Evolutionary conservation across 2,888 invertebrate genomes (phyloP), one percentile per base, ranked within the genome.

Genomic region (Steinernema carpocapsae): DNA sequence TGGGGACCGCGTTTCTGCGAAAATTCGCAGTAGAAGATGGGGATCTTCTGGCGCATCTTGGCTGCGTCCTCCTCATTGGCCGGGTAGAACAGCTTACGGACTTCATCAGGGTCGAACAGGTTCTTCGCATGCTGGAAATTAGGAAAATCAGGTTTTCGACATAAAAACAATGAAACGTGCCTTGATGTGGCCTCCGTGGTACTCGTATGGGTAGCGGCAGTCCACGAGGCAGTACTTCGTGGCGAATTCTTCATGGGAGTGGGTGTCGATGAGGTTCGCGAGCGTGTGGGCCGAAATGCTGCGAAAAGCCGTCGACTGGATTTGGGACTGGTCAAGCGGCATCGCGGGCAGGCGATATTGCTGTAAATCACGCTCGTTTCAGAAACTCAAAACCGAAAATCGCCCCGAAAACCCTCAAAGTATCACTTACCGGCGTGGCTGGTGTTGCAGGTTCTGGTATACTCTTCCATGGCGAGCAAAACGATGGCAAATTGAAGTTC

Each of bases 21-120:
- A 90, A 96, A 97, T 89, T 97, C 97, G 89, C 97, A 97, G 88
- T 97, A 97, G 89, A 97, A 96, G 64, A 97, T 92, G 51, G 97
- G 89, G 70, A 96, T 92, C 78, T 17, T 10, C 42, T 56, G 32
- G 37, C 72, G 70, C 42, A 76, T 72, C 43, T 73, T 70, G 1
- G n/a, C 51, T 2, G 26, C 75, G 14, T 71, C 43, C 10, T 56
- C 70, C 29, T 76, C 76, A 24, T 76, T 51, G n/a, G 22, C 12
- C 51, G 81, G 78, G 73, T 76, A 82, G 72, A 82, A 82, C 3
- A 76, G 24, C n/a, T 51, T 19, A 10, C 51, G 37, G 29, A 82
- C 70, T n/a, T 17, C 19, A 1, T 22, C 37, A 1, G 64, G 64
- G 19, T 64, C 64, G 64, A 32, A 64, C 1, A 29, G 64, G 32